Evolutionary conservation across 2,113 vertebrate genomes (phyloP).

Genomic region (Semicossyphus pulcher): DNA sequence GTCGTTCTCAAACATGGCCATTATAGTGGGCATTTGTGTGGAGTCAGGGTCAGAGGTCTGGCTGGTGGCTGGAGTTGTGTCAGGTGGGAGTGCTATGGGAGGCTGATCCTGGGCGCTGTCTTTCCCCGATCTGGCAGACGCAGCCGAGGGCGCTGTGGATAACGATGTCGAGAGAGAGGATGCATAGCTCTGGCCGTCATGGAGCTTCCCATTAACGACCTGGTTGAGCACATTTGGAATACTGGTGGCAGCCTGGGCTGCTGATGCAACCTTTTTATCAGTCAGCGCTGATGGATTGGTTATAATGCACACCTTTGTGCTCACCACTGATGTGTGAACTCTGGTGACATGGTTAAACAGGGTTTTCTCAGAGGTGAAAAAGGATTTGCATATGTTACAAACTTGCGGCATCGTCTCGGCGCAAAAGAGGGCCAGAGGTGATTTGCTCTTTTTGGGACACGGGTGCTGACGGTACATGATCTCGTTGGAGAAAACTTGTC

Average conservation of each 20-base stretch:
- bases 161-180: background rate
- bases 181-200: background rate
- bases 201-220: constrained; percentile 35
- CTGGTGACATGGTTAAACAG: constrained; percentile 54
- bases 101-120: background rate
- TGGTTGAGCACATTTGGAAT: constrained; percentile 5
- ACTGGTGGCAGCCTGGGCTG: background rate
- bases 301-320: constrained; percentile 57
- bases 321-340: constrained; percentile 65
- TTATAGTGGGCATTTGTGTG: constrained; percentile 39
- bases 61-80: background rate
- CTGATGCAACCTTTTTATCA: background rate
- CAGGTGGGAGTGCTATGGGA: background rate
- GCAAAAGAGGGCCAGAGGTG: constrained; percentile 55
- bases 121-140: background rate
- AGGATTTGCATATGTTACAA: constrained; percentile 62
- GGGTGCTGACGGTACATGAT: constrained; percentile 50
- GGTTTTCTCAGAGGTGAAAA: constrained; percentile 50
- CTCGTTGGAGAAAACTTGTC: constrained; percentile 67
- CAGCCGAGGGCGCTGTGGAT: background rate
- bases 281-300: constrained; percentile 11
- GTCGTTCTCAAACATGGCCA: constrained; percentile 75
- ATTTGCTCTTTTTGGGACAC: constrained; percentile 57
- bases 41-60: background rate
- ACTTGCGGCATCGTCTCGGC: constrained; percentile 48